Conservation (phyloP, 2,113 vertebrate genomes). For the Tragelaphus buxtoni region DNA sequence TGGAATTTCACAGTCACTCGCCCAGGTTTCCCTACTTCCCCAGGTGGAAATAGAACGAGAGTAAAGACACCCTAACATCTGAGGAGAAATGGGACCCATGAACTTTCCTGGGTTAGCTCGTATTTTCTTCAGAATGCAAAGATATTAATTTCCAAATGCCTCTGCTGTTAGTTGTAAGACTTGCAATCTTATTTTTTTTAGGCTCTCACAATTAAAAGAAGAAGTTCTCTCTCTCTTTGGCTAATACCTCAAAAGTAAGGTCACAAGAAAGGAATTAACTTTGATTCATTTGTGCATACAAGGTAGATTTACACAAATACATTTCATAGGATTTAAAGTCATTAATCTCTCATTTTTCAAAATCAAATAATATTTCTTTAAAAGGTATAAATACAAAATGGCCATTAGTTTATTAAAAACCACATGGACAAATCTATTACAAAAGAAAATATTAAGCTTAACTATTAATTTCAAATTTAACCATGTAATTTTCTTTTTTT, state of each 20-base stretch:
- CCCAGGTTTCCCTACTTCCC: neutral
- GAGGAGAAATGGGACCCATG: neutral
- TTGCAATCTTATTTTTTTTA: slow-evolving; percentile 14
- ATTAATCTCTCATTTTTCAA: slow-evolving; percentile 3
- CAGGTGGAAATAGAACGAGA: neutral
- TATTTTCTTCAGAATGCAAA: neutral
- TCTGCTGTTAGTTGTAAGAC: neutral
- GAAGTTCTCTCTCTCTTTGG: neutral
- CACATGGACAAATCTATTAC: neutral
- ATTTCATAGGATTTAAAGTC: neutral
- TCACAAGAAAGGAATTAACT: neutral
- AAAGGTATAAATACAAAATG: neutral
- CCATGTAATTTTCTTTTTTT: neutral
- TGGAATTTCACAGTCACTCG: slow-evolving; percentile 9
- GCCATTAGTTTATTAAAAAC: neutral
- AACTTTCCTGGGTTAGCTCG: neutral
- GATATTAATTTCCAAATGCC: neutral
- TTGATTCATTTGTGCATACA: neutral
- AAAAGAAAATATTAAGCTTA: neutral
- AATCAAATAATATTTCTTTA: slow-evolving; percentile 11
- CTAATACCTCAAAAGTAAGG: neutral
- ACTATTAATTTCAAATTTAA: slow-evolving; percentile 26
- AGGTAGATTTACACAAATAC: neutral
- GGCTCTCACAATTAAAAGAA: neutral
- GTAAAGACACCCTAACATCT: neutral